A percentile compares a stretch with the other conserved stretches of the same genome.
phyloP scores from a whole-genome alignment of 2,113 vertebrate species.

The Heptranchias perlo region DNA sequence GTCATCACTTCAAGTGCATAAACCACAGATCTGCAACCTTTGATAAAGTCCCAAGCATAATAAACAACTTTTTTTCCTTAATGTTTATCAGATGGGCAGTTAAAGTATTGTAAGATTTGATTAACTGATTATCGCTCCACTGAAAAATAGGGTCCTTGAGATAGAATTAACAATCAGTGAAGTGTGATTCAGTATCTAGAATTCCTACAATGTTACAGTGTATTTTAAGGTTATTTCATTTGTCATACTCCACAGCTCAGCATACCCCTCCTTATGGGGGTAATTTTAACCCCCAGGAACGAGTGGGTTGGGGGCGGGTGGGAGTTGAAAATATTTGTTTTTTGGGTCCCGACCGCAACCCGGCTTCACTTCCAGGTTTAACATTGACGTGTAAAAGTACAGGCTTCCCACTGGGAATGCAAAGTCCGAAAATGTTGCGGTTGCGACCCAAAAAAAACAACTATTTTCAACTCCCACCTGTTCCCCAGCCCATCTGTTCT shows the following conservation, averaged over 20 bases:
- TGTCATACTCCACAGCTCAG: conserved; percentile 22
- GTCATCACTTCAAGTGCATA: conserved; percentile 27
- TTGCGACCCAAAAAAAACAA: too few relatives aligned
- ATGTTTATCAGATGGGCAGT: conserved; percentile 38
- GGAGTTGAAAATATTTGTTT: too few relatives aligned
- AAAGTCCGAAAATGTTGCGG: too few relatives aligned
- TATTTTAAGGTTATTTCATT: conserved; percentile 30
- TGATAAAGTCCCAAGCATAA: conserved; percentile 33
- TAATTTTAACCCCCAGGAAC: too few relatives aligned
- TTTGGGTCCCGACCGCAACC: too few relatives aligned
- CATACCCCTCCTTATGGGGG: not conserved
- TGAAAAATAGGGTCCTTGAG: conserved; percentile 10
- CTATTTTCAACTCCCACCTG: too few relatives aligned
- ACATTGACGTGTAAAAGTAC: too few relatives aligned
- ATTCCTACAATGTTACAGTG: not conserved
- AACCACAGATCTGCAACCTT: conserved; percentile 36
- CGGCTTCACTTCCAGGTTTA: too few relatives aligned
- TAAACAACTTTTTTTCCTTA: conserved; percentile 30
- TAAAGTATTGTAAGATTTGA: conserved; percentile 35
- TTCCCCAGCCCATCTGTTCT: too few relatives aligned
- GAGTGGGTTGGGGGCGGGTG: too few relatives aligned
- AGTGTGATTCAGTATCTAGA: not conserved
- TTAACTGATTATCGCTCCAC: conserved; percentile 28
- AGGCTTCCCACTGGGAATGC: too few relatives aligned
- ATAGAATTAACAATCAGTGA: conserved; percentile 19